These are phyloP conservation scores for Balearica regulorum DNA, from an alignment of 2,797 vertebrate genomes.

Conservation along the genomic window DNA sequence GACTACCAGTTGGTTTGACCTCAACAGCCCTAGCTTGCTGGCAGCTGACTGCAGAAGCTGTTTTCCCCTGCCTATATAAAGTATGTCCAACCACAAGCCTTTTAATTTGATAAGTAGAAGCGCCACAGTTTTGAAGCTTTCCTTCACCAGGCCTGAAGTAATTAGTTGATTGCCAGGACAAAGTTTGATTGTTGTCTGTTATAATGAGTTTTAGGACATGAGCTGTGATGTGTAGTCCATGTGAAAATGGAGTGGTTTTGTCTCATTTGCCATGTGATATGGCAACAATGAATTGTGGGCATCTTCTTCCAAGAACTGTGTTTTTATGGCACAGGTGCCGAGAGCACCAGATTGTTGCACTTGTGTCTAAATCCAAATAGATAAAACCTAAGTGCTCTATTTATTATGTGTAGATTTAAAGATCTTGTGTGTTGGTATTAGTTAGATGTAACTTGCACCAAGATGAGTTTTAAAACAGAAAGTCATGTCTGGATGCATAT, in stretches of 20 bases:
- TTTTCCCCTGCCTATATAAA: neutral
- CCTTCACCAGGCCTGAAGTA: neutral
- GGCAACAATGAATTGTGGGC: neutral
- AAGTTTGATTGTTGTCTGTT: neutral
- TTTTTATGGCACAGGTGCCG: neutral
- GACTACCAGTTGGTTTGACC: neutral
- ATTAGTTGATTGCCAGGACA: neutral
- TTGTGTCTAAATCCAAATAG: neutral
- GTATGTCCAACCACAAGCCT: neutral
- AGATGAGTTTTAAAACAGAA: conserved; percentile 5
- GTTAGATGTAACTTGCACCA: neutral
- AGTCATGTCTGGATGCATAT: neutral
- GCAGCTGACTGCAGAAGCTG: neutral
- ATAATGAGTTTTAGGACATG: neutral
- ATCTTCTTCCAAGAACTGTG: neutral
- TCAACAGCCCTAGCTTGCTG: neutral
- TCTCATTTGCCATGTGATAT: neutral
- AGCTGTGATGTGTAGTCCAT: neutral
- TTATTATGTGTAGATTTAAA: neutral
- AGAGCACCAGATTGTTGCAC: neutral
- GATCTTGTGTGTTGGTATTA: neutral
- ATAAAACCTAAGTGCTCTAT: neutral
- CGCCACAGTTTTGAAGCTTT: neutral
- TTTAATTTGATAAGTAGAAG: neutral
- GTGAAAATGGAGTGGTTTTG: neutral